phyloP scores from a whole-genome alignment of 2,888 invertebrate genomes.

The Agrypnus murinus region DNA sequence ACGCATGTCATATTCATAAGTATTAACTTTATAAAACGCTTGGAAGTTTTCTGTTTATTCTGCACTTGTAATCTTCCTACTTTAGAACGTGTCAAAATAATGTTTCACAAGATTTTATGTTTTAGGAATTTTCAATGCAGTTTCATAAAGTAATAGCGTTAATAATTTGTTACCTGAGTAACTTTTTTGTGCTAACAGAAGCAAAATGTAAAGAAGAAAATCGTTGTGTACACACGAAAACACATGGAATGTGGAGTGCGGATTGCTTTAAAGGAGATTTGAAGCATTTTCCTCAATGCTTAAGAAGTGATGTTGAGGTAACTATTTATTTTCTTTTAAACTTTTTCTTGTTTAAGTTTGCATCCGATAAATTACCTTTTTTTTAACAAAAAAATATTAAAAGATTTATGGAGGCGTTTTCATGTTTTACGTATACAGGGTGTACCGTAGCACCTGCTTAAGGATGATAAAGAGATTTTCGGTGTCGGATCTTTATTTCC shows the following conservation, averaged over 20 bases:
- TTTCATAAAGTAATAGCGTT: conserved; percentile 18
- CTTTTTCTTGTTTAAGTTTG: too few species aligned
- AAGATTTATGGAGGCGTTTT: too few species aligned
- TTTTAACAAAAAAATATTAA: too few species aligned
- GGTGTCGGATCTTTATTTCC: too few species aligned
- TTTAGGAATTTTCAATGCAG: conserved; percentile 41
- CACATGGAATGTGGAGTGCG: conserved; percentile 63
- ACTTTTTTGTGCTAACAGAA: conserved; percentile 16
- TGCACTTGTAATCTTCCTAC: conserved; percentile 10
- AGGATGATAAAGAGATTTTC: too few species aligned
- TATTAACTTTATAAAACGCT: too few species aligned
- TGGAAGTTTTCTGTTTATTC: conserved; percentile 26
- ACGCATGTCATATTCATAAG: too few species aligned
- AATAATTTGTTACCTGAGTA: conserved; percentile 30
- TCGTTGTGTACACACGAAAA: conserved; percentile 38
- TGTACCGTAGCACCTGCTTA: too few species aligned
- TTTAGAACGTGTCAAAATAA: background rate
- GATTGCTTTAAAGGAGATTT: conserved; percentile 66
- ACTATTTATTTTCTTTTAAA: conserved; percentile 17
- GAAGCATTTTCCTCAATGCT: conserved; percentile 64
- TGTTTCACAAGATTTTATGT: conserved; percentile 15
- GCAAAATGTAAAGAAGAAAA: conserved; percentile 44
- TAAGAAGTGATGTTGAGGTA: conserved; percentile 66
- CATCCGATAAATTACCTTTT: too few species aligned
- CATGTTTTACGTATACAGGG: too few species aligned